Evolutionary conservation across 1,140 invertebrate species (phyloP), one percentile per base, ranked within the genome.

Genomic region (Cephus cinctus): DNA sequence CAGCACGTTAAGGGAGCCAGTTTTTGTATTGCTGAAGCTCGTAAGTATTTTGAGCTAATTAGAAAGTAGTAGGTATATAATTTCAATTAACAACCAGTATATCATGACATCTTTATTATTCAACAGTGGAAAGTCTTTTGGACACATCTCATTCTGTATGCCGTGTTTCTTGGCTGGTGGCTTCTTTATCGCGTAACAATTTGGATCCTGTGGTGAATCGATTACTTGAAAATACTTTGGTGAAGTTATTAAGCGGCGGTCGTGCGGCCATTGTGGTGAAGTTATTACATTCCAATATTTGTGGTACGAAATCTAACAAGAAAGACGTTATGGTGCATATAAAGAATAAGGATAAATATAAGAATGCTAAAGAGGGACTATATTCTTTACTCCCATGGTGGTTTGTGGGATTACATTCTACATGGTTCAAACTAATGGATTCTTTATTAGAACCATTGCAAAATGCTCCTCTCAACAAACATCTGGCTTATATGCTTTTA

Each of bases 401-500:
- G 71, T 56, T 68, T 21, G 40, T 71, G 20, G 58, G 54, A 25
- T 46, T 71, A 18, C 65, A 62, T 43, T 61, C 59, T 4, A 63
- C 62, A 14, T 76, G 73, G 73, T 62, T 49, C 27, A 64, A 61
- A 57, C 16, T 76, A 2, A 70, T 73, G 61, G 63, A 70, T 47
- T 61, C 65, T 0, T 42, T 73, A 16, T 41, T 76, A 12, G 65
- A 75, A 40, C 67, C 72, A 8, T 52, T 76, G 8, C 73, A 75
- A 55, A 67, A 65, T 55, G 54, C 66, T 23, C 35, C 63, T 4
- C 53, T 76, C n/a, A 73, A 76, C 39, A 73, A 75, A 30, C 72
- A 80, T 69, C 52, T 80, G 2, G 73, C 73, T 18, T 80, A 80
- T 43, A 50, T 70, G 27, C 54, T 80, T 12, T 43, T 80, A 15